A percentile compares a stretch with the other conserved stretches of the same genome.
Evolutionary conservation across 1,140 invertebrate genomes (phyloP).

Genomic region (Globodera ellingtonae): DNA sequence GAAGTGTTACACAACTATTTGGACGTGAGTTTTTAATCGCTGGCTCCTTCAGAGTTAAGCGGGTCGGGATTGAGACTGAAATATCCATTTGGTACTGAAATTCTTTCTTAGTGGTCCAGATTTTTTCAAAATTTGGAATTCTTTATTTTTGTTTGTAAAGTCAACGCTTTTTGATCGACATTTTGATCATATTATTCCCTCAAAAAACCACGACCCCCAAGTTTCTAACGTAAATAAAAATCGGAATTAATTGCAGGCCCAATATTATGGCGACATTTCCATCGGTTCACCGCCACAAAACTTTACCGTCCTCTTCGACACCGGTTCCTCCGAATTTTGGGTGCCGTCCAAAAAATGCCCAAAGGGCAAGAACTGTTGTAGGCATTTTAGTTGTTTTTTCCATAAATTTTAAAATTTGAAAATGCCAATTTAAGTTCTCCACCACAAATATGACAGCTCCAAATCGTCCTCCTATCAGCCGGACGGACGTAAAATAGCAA

Average conservation of each 20-base stretch:
- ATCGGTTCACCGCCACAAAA: constrained; percentile 89
- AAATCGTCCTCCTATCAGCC: constrained; percentile 80
- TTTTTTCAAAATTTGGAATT: background rate
- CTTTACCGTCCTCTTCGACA: constrained; percentile 76
- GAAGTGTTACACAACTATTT: constrained; percentile 90
- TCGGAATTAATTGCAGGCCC: constrained; percentile 74
- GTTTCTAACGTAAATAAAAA: background rate
- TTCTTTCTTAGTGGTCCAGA: too few species aligned
- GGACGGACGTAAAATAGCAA: constrained; percentile 89
- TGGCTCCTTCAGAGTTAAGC: too few species aligned
- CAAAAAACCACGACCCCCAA: too few species aligned
- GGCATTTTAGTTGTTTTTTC: constrained; percentile 66
- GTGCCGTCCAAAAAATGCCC: constrained; percentile 78
- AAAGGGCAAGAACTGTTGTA: constrained; percentile 88
- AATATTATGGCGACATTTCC: constrained; percentile 91
- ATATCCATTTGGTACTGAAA: background rate
- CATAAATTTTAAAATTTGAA: background rate
- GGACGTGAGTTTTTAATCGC: constrained; percentile 64
- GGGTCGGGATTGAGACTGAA: background rate
- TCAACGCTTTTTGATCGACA: too few species aligned
- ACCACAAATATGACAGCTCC: constrained; percentile 89
- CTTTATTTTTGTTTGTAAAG: too few species aligned
- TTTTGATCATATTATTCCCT: too few species aligned
- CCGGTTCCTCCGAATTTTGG: too few species aligned
- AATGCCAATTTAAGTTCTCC: constrained; percentile 73